Evolutionary conservation across 2,888 invertebrate genomes (phyloP), one percentile per base, ranked within the genome.

Genomic region (Drosophila lacicola): DNA sequence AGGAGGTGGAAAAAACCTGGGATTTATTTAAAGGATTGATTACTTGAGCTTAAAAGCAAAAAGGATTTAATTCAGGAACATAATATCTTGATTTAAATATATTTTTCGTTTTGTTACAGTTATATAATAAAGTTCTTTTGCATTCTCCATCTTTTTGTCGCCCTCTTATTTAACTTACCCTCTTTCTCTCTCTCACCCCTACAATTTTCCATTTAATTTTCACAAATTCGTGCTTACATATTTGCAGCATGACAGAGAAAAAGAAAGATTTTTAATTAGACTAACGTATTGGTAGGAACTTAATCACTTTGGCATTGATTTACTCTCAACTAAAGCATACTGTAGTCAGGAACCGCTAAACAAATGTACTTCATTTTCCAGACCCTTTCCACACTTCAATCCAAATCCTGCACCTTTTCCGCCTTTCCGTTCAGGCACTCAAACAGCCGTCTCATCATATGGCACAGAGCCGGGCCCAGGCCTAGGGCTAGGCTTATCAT

Each of bases 381-480:
- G 9, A 9, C 11, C 45, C 19, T 17, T 4, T 11, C 8, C 21
- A 25, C 10, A 29, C 39, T 39, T 3, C 4, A 10, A 14, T 13
- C n/a, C n/a, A 9, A 25, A 29, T 44, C 29, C 37, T 14, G 55
- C 62, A 37, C 33, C n/a, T 2, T 11, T 6, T 9, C 21, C 2
- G 1, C 10, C n/a, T 34, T 9, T 45, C 19, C 17, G 13, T 33
- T 36, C 8, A 10, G 17, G 17, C 37, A 11, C 25, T 29, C 46
- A 51, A 70, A 51, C 46, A 39, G 56, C 65, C 39, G 57, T 34
- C 49, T 65, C 71, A 70, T 65, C 51, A 21, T 51, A 42, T 34
- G 50, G 44, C 34, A 37, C 21, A 11, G 25, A 41, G 17, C 13
- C 44, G n/a, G 37, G n/a, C 5, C 2, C 4, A 36, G 39, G 21